Base-by-base conservation (phyloP, 1,140 invertebrate species). In the Callitettix versicolor region DNA sequence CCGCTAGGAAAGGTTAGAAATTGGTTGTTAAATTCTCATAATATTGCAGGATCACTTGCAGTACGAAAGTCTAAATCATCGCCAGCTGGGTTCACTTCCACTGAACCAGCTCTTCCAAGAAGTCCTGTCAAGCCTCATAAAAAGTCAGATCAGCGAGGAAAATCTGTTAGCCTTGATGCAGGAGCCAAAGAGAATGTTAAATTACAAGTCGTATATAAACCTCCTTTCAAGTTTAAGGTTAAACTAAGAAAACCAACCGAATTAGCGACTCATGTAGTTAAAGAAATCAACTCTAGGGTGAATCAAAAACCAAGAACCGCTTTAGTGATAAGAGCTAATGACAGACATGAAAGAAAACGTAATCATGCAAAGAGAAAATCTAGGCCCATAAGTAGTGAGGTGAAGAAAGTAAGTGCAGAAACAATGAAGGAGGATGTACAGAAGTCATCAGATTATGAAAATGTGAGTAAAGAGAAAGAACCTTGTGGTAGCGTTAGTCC, bases 161-260 rank as follows among this genome's bases (percentile, higher is more conserved):
- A 41, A 38, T 49, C 58, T 0, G 47, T 20, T 30, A 49, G 47
- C 33, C 21, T 49, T 3, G 47, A 49, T 34, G 47, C 47, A 6
- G n/a, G 33, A 4, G 47, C 22, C 5, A 49, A 49, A 49, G 47
- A 49, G 62, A 79, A 83, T 53, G 79, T 84, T 0, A 79, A 85
- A 47, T 68, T 90, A 9, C 87, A 90, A 67, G 86, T 90, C 1
- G 83, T 89, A 4, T 90, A 88, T 66, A 88, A 88, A 63, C 86
- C 86, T 24, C 86, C 87, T 1, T 90, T 90, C 66, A 85, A 85
- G 60, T 88, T 89, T 66, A 88, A 82, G 66, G 75, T 89, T 18
- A 86, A 86, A 63, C 74, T 90, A 42, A 81, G 81, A 33, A 67
- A 66, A 52, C 61, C 62, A 18, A 62, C 62, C 18, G 58, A 59